A percentile compares a stretch with the other conserved stretches of the same genome.
Conservation (phyloP, 2,113 vertebrate genomes). For the Uria lomvia region DNA sequence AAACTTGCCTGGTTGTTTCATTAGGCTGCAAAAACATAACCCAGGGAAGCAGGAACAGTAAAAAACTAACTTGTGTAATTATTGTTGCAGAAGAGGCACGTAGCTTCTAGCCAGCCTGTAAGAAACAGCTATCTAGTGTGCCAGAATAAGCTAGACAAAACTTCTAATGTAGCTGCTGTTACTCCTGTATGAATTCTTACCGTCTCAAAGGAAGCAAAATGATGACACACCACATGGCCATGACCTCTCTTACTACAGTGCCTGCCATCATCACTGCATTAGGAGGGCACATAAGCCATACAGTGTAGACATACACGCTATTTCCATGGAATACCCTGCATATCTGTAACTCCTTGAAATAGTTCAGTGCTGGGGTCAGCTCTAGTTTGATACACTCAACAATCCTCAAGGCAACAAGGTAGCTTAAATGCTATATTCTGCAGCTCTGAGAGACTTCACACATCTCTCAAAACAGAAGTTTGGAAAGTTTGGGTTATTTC, state of each 20-base stretch:
- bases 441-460: background rate
- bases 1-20: background rate
- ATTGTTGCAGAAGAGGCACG: background rate
- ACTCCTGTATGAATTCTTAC: background rate
- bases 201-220: background rate
- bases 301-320: rapidly evolving
- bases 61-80: background rate
- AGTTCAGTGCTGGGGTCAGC: background rate
- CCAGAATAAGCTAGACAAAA: background rate
- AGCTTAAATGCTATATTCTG: background rate
- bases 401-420: background rate
- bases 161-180: background rate
- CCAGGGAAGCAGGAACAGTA: background rate
- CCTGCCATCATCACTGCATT: background rate
- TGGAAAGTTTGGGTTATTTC: background rate
- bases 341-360: background rate
- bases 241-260: background rate
- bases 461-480: background rate
- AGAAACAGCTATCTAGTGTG: background rate
- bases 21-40: background rate
- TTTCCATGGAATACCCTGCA: background rate
- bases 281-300: background rate
- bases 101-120: background rate
- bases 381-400: background rate
- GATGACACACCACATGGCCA: rapidly evolving